A percentile compares a stretch with the other conserved stretches of the same genome.
phyloP scores from a whole-genome alignment of 2,888 invertebrate genomes.

The Cacoxenus indagator region DNA sequence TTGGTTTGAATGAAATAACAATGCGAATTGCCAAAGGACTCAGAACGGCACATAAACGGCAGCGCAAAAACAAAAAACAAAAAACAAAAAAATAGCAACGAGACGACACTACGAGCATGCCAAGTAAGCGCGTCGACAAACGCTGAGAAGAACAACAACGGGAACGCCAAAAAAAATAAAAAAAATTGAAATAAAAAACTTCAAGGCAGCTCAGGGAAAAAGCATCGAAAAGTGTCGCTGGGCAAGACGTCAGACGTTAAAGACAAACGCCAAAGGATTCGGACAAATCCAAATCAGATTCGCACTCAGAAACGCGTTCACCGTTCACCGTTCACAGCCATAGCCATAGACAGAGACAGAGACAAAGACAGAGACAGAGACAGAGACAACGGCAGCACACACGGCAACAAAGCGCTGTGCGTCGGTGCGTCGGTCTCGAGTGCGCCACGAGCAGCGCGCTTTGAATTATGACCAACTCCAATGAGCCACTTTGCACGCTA shows the following conservation, averaged over 20 bases:
- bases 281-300: no score
- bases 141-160: conserved; percentile 33
- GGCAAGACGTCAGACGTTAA: no score
- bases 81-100: conserved; percentile 17
- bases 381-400: no score
- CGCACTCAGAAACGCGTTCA: no score
- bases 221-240: background rate
- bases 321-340: no score
- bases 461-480: conserved; percentile 62
- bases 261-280: no score
- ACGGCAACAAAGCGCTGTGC: no score
- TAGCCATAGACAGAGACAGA: no score
- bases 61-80: conserved; percentile 19
- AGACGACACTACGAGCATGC: no score
- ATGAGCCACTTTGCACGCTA: conserved; percentile 28
- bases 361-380: no score
- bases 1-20: conserved; percentile 52
- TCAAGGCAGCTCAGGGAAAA: conserved; percentile 8
- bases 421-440: conserved; percentile 1
- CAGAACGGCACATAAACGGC: background rate
- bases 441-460: conserved; percentile 34
- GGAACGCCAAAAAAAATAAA: conserved; percentile 56
- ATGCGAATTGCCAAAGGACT: conserved; percentile 45
- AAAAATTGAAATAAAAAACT: conserved; percentile 37
- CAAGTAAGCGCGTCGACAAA: background rate